Evolutionary conservation across 2,797 vertebrate genomes (phyloP).

Genomic region (Notolepis coatsorum): DNA sequence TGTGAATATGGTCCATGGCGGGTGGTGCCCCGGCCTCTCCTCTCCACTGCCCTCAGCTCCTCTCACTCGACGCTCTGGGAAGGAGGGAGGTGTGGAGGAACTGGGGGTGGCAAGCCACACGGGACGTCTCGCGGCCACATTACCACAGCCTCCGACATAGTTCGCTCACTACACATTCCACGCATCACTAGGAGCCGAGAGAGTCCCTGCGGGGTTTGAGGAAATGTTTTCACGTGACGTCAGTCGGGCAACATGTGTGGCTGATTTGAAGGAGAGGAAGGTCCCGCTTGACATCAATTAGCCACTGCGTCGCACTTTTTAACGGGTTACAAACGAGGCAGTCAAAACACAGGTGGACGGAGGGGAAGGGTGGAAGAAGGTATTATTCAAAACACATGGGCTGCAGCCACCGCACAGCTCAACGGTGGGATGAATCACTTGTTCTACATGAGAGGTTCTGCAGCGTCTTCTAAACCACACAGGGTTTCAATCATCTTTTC

Average conservation of each 20-base stretch:
- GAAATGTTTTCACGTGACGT: background rate
- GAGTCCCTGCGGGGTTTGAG: constrained; percentile 7
- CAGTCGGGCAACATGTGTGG: constrained; percentile 10
- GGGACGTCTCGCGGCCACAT: constrained; percentile 3
- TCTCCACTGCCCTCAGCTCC: background rate
- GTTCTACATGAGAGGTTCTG: background rate
- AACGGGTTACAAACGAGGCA: background rate
- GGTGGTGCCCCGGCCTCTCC: background rate
- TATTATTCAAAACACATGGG: background rate
- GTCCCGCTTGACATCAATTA: constrained; percentile 11
- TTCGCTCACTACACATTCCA: constrained; percentile 19
- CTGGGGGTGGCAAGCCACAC: constrained; percentile 12
- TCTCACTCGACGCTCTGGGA: background rate
- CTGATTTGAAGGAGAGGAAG: constrained; percentile 1
- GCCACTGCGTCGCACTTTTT: constrained; percentile 6
- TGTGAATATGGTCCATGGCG: no score
- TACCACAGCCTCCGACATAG: background rate
- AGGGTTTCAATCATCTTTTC: no score
- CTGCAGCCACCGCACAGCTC: background rate
- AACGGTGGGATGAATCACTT: background rate
- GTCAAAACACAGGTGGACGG: constrained; percentile 7
- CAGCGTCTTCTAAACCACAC: no score
- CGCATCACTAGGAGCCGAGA: background rate
- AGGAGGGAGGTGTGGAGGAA: background rate
- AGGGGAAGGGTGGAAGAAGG: no score